These are phyloP conservation scores for Colletes latitarsis DNA, from an alignment of 1,140 invertebrate genomes.

Conservation along the genomic window DNA sequence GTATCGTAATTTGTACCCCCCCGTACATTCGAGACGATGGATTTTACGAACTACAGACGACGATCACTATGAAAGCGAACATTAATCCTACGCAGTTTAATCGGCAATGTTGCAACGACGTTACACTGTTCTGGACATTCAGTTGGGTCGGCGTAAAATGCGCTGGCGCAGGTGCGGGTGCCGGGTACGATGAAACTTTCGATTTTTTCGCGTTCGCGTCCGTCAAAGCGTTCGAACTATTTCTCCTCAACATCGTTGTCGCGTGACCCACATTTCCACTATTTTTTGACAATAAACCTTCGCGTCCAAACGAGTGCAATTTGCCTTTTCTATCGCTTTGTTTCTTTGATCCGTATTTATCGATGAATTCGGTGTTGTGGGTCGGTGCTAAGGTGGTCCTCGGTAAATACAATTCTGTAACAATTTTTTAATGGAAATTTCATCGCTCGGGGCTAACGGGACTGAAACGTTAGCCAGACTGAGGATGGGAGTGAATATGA, in stretches of 20 bases:
- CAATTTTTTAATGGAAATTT: background rate
- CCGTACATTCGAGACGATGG: slow-evolving; percentile 24
- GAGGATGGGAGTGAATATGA: too few relatives aligned
- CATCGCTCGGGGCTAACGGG: background rate
- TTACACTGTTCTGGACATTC: slow-evolving; percentile 49
- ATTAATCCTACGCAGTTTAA: slow-evolving; percentile 37
- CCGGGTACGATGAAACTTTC: slow-evolving; percentile 53
- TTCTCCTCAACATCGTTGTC: slow-evolving; percentile 48
- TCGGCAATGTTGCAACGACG: slow-evolving; percentile 27
- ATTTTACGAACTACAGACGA: slow-evolving; percentile 26
- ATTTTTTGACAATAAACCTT: slow-evolving; percentile 29
- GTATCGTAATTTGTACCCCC: slow-evolving; percentile 24
- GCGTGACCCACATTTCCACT: slow-evolving; percentile 32
- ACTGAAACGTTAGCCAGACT: too few relatives aligned
- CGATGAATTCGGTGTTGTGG: slow-evolving; percentile 29
- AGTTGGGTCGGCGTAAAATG: slow-evolving; percentile 61
- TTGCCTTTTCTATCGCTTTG: slow-evolving; percentile 45
- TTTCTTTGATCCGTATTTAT: slow-evolving; percentile 47
- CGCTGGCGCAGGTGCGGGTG: slow-evolving; percentile 60
- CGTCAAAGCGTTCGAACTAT: slow-evolving; percentile 46
- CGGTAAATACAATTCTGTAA: slow-evolving; percentile 58
- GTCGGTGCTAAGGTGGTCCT: slow-evolving; percentile 48
- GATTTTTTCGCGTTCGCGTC: slow-evolving; percentile 52
- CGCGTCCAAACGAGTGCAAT: slow-evolving; percentile 25
- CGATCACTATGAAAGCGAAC: slow-evolving; percentile 35